These are phyloP conservation scores for Andrena marginata DNA, from an alignment of 2,888 invertebrate species.

Conservation along the genomic window DNA sequence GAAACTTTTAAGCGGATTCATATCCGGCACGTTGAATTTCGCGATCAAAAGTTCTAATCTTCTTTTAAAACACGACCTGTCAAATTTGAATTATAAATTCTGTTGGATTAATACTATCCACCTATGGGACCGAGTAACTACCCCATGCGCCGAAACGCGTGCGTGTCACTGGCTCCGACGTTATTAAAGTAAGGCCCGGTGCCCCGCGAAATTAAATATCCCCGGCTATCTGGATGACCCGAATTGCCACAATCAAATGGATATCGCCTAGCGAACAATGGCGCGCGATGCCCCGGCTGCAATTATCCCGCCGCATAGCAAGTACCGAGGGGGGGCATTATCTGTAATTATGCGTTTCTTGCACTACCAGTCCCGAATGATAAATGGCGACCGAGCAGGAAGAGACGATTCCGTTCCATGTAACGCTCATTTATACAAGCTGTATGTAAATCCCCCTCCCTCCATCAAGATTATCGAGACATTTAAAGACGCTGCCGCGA, in stretches of 20 bases:
- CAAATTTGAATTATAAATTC: background rate
- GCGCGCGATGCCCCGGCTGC: slow-evolving; percentile 43
- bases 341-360: slow-evolving; percentile 69
- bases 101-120: background rate
- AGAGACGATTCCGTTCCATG: slow-evolving; percentile 49
- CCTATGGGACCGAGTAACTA: background rate
- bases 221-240: slow-evolving; percentile 22
- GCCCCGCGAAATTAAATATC: slow-evolving; percentile 23
- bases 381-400: slow-evolving; percentile 58
- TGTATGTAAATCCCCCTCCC: slow-evolving; percentile 39
- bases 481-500: slow-evolving; percentile 12
- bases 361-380: slow-evolving; percentile 59
- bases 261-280: slow-evolving; percentile 55
- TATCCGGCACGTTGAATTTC: too few relatives aligned
- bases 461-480: slow-evolving; percentile 24
- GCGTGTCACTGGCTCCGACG: background rate
- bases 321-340: slow-evolving; percentile 58
- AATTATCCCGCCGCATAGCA: slow-evolving; percentile 65
- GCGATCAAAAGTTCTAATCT: background rate
- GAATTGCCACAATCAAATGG: slow-evolving; percentile 48
- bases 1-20: background rate
- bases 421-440: slow-evolving; percentile 36
- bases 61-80: background rate
- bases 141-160: background rate
- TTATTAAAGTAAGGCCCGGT: background rate